Base-by-base conservation (phyloP, 2,113 vertebrate genomes). In the Zosterops pallidus region DNA sequence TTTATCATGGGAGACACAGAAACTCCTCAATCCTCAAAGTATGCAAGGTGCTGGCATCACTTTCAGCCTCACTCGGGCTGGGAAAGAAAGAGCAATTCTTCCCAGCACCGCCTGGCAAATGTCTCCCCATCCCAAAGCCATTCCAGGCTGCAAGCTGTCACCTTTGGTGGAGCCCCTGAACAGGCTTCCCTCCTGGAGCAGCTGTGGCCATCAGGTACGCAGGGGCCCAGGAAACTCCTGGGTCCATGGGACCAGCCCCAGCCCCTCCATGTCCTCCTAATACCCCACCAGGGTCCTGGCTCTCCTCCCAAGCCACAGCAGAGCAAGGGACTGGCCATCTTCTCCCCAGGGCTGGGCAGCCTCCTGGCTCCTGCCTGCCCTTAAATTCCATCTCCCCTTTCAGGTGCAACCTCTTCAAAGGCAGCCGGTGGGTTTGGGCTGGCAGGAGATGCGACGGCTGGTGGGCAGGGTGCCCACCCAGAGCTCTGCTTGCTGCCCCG, bases 401-500 rank as follows among this genome's bases (percentile, higher is more conserved):
- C 83, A 94, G 80, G 77, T 92, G 53, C 57, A 75, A 14, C 70
- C 76, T 80, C 89, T 94, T 94, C 93, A 97, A 97, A 97, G 55
- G 81, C 84, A 55, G 50, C 9, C 0, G 0, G 33, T 39, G 39
- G 74, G 41, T 89, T 96, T 80, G 50, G 94, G 83, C 92, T 97
- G 94, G 96, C 39, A 92, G 65, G 74, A 95, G 92, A 92, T 83
- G 87, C 0, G 1, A 90, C 6, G 4, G 56, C 10, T 3, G 1
- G 71, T 13, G 60, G 55, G 74, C 74, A 94, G 92, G 64, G 33
- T 20, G 67, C 89, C 83, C 92, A 89, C 92, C 92, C 75, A 1
- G 69, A 84, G 82, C 76, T 89, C 92, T 93, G 49, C 93, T 78
- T 0, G 0, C 78, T 11, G 7, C 60, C 72, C 67, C 1, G 0